Evolutionary conservation across 2,888 invertebrate genomes (phyloP), one percentile per base, ranked within the genome.

Genomic region (Dione vanillae): DNA sequence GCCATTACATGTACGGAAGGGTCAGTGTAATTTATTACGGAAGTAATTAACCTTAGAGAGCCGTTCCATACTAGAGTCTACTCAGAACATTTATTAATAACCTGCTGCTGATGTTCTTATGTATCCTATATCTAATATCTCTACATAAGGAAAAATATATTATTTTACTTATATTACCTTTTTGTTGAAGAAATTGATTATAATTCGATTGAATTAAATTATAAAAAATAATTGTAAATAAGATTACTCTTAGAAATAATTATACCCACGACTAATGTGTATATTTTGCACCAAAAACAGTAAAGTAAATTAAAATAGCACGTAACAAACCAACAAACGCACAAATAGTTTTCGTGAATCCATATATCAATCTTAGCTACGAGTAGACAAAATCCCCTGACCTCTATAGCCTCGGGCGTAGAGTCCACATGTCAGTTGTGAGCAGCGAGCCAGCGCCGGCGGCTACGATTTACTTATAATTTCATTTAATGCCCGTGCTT

Each of bases 401-500:
- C 11, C 61, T 61, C 43, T 61, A 45, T 27, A 10, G 45, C 61
- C 61, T 27, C n/a, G 27, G 45, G 27, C 27, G n/a, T 61, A 61
- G 35, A 45, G 54, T 37, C 40, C 20, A 35, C n/a, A 16, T 16
- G 54, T 20, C 40, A 45, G 45, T 61, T 35, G 5, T 27, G 49
- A 20, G 35, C 66, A 67, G 59, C 14, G 43, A 9, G 41, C 14
- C 7, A 54, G 27, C 56, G 62, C 70, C 62, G 70, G 47, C 40
- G 70, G 70, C 41, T 54, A 58, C 56, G 62, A 49, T 71, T 71
- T 62, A 49, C 62, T 67, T 71, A 71, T 71, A 71, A 71, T 71
- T 71, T 51, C 70, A 58, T 71, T 71, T 67, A 71, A 71, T 71
- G 70, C 64, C 70, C 45, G 61, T 71, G 62, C 62, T 67, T 67